phyloP scores from a whole-genome alignment of 2,113 vertebrate species.

The Conger conger region DNA sequence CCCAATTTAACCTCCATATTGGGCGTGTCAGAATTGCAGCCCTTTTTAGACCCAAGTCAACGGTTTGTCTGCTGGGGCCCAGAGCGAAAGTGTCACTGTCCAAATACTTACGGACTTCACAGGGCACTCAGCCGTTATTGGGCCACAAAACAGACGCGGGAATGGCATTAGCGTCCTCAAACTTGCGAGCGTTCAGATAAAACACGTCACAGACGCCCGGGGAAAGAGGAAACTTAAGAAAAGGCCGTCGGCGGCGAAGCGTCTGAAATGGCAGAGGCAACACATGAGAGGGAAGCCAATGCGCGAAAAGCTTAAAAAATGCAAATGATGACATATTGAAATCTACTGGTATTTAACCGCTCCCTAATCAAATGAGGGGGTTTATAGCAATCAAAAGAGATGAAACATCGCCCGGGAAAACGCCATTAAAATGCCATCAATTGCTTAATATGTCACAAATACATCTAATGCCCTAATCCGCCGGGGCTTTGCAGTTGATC shows the following conservation, averaged over 20 bases:
- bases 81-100: too few species aligned
- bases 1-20: too few species aligned
- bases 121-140: not conserved
- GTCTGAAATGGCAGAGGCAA: not conserved
- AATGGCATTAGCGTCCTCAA: not conserved
- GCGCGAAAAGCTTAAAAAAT: not conserved
- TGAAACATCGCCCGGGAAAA: constrained; percentile 30
- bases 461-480: constrained; percentile 39
- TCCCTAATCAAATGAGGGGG: constrained; percentile 24
- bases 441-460: constrained; percentile 40
- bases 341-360: constrained; percentile 26
- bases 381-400: constrained; percentile 29
- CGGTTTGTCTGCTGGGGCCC: too few species aligned
- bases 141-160: not conserved
- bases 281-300: not conserved
- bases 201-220: not conserved
- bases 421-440: constrained; percentile 48
- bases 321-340: constrained; percentile 27
- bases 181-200: not conserved
- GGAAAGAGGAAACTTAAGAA: not conserved
- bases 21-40: too few species aligned
- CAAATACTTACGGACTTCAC: too few species aligned
- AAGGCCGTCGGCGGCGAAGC: too few species aligned
- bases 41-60: too few species aligned
- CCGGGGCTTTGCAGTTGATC: constrained; percentile 45